Base-by-base conservation (phyloP, 1,140 invertebrate species). In the Bombus pyrosoma region DNA sequence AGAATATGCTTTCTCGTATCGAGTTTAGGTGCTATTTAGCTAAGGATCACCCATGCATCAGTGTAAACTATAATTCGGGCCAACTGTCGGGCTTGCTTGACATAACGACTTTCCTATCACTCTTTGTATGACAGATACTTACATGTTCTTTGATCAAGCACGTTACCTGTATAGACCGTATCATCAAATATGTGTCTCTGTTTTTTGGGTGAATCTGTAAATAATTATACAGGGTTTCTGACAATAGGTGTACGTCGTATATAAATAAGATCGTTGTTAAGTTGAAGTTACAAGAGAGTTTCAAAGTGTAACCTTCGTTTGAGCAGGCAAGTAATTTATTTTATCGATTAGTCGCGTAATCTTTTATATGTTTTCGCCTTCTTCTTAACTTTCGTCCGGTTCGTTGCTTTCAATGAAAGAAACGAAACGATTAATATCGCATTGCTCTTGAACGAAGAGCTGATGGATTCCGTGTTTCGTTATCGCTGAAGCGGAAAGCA, bases 181-280 rank as follows among this genome's bases (percentile, higher is more conserved):
- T 62, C n/a, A 64, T 15, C 18, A 28, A 62, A 25, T 78, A 64
- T 77, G 39, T n/a, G 66, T 85, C 10, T 85, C 76, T 72, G 53
- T 80, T 64, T 25, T 47, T 12, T 62, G 74, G 53, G 22, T 73
- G 77, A 22, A 78, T 47, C 53, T 71, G 57, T 80, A 72, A 72
- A 43, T 64, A 85, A 85, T 80, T 80, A 80, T 80, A 85, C 83
- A 85, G 83, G 83, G 83, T 85, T 34, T 62, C 53, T 80, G 83
- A 85, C 83, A 85, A 85, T 85, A 85, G 83, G 68, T 72, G 66
- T 80, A 62, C 53, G 53, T 80, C 77, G 57, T 80, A 62, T 85
- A 47, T 41, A 79, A 62, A 41, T 59, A 69, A n/a, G 59, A 59
- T 76, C 32, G 57, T 22, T 53, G 81, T 68, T 74, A 68, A 53